Conservation (phyloP, 92 coral and sea anemone species). For the Porites evermanni region DNA sequence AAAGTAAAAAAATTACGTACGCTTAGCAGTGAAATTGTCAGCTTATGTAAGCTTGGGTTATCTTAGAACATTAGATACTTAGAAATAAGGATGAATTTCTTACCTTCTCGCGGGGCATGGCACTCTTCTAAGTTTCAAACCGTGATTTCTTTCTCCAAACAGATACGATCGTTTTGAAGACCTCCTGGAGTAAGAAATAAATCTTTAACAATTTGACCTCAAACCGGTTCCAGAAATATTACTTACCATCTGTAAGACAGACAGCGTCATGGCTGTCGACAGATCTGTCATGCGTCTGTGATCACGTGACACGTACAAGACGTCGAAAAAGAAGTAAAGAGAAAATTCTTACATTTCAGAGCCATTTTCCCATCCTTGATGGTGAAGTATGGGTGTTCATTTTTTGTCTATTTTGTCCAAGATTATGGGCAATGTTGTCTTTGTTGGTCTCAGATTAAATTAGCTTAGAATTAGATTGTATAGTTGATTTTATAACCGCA, state of each 20-base stretch:
- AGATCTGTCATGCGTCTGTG: neutral
- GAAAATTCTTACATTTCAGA: too few relatives aligned
- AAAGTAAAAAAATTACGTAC: too few relatives aligned
- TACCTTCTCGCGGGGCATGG: conserved; percentile 21
- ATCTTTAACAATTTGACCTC: conserved; percentile 10
- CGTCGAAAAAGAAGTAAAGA: neutral
- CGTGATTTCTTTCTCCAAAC: neutral
- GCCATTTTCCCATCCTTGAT: too few relatives aligned
- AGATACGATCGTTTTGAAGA: neutral
- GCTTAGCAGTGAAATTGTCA: neutral
- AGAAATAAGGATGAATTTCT: neutral
- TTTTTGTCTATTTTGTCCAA: too few relatives aligned
- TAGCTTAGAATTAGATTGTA: too few relatives aligned
- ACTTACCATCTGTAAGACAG: neutral
- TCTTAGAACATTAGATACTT: neutral
- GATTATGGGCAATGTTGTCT: too few relatives aligned
- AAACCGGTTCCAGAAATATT: neutral
- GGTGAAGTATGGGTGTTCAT: too few relatives aligned
- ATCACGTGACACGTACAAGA: conserved; percentile 5
- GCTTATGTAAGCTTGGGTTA: neutral
- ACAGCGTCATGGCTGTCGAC: neutral
- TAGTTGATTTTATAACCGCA: too few relatives aligned
- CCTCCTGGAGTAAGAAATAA: neutral
- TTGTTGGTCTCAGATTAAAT: too few relatives aligned
- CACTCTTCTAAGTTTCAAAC: neutral